Base-by-base conservation (phyloP, 2,797 vertebrate species). In the Huso huso region DNA sequence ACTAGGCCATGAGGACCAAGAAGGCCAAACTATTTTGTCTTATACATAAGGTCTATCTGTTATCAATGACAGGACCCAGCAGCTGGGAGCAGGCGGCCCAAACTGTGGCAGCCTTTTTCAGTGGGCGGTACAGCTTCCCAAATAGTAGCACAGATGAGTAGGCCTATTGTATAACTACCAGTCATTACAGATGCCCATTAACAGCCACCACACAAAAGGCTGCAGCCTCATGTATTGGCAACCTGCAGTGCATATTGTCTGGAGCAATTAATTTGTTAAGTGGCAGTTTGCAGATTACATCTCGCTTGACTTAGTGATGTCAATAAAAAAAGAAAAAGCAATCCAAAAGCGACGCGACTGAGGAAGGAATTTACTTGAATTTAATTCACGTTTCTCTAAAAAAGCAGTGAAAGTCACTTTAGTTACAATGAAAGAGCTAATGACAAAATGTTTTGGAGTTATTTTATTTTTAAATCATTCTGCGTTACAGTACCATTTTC, bases 81-180 rank as follows among this genome's bases (percentile, higher is more conserved):
- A 88, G 85, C 86, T 90, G 88, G 85, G 81, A 71, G 6, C 13
- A 12, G 75, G 77, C 74, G 72, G 80, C 70, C 71, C 82, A 85
- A 89, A 82, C 85, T 85, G 87, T 87, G 75, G 69, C 89, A 84
- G 83, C 86, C 83, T 77, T 72, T 37, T 65, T 48, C 67, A 23
- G 80, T 85, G 83, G 88, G 86, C 82, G 84, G 84, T 82, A 80
- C 72, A 69, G 74, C 76, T 79, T 82, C 80, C 76, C 66, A 77
- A 81, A 89, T 79, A 77, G 79, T 78, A 78, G 77, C 85, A 92
- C 89, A 90, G 86, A 86, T 89, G 83, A 91, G 77, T 83, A 83
- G 81, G 66, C 76, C 84, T 79, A 88, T 89, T 92, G 89, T 93
- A 75, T 76, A 73, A 71, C 70, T 74, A 81, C 77, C 84, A 84